Evolutionary conservation across 2,888 invertebrate species (phyloP).

Genomic region (Ophion obscuratus): DNA sequence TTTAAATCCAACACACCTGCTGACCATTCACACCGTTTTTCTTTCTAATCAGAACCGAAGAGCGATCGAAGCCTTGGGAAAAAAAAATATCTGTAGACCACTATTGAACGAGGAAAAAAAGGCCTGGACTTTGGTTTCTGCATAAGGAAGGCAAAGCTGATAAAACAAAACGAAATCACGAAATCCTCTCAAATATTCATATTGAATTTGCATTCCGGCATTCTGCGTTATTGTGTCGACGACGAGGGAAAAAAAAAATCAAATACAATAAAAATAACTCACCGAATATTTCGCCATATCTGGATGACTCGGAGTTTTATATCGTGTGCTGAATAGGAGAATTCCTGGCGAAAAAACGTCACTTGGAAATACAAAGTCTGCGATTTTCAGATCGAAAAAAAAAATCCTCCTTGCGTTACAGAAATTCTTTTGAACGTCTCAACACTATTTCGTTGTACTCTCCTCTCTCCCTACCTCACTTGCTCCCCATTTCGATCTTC

Average conservation of each 20-base stretch:
- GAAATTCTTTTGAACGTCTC: too few relatives aligned
- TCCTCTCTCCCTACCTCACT: not conserved
- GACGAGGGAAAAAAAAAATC: not conserved
- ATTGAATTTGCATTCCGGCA: slow-evolving; percentile 9
- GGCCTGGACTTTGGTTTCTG: not conserved
- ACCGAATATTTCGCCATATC: slow-evolving; percentile 23
- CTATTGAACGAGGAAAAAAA: slow-evolving; percentile 18
- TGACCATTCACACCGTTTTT: slow-evolving; percentile 18
- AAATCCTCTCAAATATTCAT: not conserved
- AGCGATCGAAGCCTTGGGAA: slow-evolving; percentile 19
- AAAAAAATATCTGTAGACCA: slow-evolving; percentile 9
- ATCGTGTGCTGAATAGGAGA: slow-evolving; percentile 7
- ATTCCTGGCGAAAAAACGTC: slow-evolving; percentile 4
- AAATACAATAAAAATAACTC: not conserved
- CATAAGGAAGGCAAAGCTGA: not conserved
- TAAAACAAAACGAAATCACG: slow-evolving; percentile 22
- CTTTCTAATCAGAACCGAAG: slow-evolving; percentile 12
- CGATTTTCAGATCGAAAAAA: not conserved
- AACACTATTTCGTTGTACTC: slow-evolving; percentile 5
- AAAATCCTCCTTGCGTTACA: too few relatives aligned
- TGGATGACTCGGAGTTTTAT: not conserved
- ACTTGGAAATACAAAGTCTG: not conserved
- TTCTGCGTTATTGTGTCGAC: not conserved
- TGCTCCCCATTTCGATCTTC: not conserved
- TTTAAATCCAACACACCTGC: slow-evolving; percentile 33